Evolutionary conservation across 2,797 vertebrate genomes (phyloP).

Genomic region (Chloroceryle amazona): DNA sequence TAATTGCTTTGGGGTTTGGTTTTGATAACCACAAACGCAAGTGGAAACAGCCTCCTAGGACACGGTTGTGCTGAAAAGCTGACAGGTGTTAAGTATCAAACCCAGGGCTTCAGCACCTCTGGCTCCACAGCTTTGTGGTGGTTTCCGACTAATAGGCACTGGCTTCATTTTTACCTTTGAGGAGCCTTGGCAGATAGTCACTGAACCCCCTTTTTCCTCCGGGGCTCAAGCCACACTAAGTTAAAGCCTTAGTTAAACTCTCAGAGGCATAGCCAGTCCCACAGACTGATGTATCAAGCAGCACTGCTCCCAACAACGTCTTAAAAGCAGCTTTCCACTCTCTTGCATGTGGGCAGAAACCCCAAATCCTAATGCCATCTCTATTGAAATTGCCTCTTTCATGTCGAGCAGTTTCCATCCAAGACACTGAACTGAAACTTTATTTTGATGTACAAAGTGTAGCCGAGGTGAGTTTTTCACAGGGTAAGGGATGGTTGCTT

Average conservation of each 20-base stretch:
- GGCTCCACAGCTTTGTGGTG: constrained; percentile 48
- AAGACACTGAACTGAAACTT: not conserved
- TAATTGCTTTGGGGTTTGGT: constrained; percentile 33
- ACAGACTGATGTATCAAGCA: not conserved
- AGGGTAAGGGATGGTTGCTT: not conserved
- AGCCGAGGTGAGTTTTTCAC: not conserved
- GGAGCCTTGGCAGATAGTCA: constrained; percentile 11
- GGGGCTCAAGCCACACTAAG: not conserved
- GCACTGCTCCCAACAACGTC: not conserved
- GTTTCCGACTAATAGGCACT: constrained; percentile 65
- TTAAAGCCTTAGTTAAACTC: not conserved
- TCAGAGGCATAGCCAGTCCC: not conserved
- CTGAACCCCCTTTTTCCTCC: not conserved
- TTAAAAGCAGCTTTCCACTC: constrained; percentile 27
- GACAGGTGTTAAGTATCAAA: constrained; percentile 66
- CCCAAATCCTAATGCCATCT: not conserved
- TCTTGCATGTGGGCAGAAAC: constrained; percentile 16
- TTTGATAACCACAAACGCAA: constrained; percentile 57
- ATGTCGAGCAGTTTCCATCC: not conserved
- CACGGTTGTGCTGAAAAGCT: constrained; percentile 23
- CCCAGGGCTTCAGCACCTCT: constrained; percentile 8
- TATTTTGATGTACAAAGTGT: not conserved
- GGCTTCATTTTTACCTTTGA: constrained; percentile 46
- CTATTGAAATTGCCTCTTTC: not conserved
- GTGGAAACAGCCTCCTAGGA: constrained; percentile 53